Evolutionary conservation across 2,797 vertebrate species (phyloP), one percentile per base, ranked within the genome.

Genomic region (Ataeniobius toweri): DNA sequence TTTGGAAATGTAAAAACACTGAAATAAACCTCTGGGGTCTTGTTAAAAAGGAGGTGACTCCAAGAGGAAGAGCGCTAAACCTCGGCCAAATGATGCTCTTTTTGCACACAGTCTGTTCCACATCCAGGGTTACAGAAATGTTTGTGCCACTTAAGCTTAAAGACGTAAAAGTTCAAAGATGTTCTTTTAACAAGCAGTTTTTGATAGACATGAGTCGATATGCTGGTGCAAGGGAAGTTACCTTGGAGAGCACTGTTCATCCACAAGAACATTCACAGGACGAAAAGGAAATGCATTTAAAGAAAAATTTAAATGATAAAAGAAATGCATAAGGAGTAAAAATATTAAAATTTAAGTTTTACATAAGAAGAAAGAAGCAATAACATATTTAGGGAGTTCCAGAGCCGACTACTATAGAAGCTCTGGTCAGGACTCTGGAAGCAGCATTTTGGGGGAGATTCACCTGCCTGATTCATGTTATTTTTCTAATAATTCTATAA

Each of bases 21-120:
- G 74, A 85, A 86, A 84, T 82, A 84, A 88, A 78, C 81, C 75
- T 26, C 63, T 74, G 83, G 85, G 78, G 81, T 73, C 76, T 80
- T 85, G 86, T 86, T 88, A 83, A 84, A 86, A 69, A 67, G 73
- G 77, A 83, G 77, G 77, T 72, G 80, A 73, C 82, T 87, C 74
- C 63, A 13, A 61, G 82, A 72, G 75, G 55, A 87, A 56, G 72
- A 70, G 56, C 41, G 44, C 41, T 61, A 46, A 61, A 86, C 83
- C 56, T 79, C 73, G 69, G 61, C 22, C 74, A 82, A 80, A 71
- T 5, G 0, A 61, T 63, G 74, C 77, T 72, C 2, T 18, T 31
- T 74, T 78, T 67, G 50, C 81, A 81, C 73, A 3, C 69, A 7
- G 83, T 87, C 85, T 81, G 74, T 89, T 90, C 85, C 90, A 87